A percentile compares a stretch with the other conserved stretches of the same genome.
Evolutionary conservation across 2,797 vertebrate species (phyloP).

Genomic region (Trachops cirrhosus): DNA sequence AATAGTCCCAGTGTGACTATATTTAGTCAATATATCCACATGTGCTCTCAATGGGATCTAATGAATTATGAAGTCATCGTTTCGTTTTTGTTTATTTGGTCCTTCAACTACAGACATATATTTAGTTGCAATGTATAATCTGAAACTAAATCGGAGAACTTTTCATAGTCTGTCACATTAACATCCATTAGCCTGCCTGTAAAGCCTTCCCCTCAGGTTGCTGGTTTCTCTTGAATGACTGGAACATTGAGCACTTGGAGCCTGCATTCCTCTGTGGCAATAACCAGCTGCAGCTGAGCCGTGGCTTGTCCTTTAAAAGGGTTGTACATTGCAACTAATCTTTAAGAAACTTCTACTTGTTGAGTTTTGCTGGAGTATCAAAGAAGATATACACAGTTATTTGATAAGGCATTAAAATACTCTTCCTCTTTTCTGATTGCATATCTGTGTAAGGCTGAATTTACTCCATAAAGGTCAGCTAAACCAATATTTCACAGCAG

Average conservation of each 20-base stretch:
- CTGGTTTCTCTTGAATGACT: neutral
- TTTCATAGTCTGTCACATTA: neutral
- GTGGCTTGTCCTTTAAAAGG: neutral
- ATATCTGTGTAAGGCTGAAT: neutral
- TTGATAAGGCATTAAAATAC: neutral
- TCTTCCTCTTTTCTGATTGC: neutral
- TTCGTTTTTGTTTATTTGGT: conserved; percentile 17
- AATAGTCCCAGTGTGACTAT: neutral
- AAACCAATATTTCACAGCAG: neutral
- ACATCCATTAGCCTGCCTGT: neutral
- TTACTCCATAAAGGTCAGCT: neutral
- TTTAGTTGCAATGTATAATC: neutral
- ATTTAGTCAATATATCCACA: neutral
- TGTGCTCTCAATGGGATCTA: neutral
- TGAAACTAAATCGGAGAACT: neutral
- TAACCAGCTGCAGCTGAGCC: no score
- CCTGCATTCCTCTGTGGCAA: neutral
- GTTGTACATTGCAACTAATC: neutral
- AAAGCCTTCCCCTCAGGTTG: neutral
- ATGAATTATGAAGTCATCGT: conserved; percentile 29
- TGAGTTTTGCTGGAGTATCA: neutral
- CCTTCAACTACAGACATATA: neutral
- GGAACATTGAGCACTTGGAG: neutral
- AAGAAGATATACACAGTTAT: neutral
- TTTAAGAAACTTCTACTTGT: neutral